These are phyloP conservation scores for Agelaius tricolor DNA, from an alignment of 2,113 vertebrate genomes.

Conservation along the genomic window DNA sequence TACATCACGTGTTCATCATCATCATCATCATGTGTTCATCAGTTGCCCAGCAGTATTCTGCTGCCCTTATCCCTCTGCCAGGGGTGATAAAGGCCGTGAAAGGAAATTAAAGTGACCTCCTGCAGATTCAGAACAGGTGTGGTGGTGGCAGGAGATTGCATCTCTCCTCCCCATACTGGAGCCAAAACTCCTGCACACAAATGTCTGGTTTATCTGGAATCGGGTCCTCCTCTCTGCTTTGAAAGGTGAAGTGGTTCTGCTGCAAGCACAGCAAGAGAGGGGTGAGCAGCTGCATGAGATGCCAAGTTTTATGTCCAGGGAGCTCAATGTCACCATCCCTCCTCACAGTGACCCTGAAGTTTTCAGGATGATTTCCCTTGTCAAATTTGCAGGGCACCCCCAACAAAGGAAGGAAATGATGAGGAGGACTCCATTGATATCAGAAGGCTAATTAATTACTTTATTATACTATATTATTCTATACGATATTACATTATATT, in stretches of 20 bases:
- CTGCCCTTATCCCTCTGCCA: background rate
- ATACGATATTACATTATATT: too few species aligned
- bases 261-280: background rate
- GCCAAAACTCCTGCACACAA: background rate
- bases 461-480: too few species aligned
- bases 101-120: background rate
- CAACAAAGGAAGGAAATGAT: too few species aligned
- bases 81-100: background rate
- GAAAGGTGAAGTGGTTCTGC: background rate
- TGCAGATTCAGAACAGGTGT: background rate
- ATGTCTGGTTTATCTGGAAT: background rate
- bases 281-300: background rate
- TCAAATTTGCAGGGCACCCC: too few species aligned
- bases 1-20: background rate
- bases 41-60: background rate
- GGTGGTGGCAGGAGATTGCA: background rate
- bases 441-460: too few species aligned
- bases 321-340: background rate
- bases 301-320: background rate
- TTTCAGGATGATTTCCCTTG: background rate
- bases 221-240: background rate
- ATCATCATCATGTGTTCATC: background rate
- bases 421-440: too few species aligned
- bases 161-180: background rate
- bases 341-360: fast-evolving